Evolutionary conservation across 2,113 vertebrate genomes (phyloP), one percentile per base, ranked within the genome.

Genomic region (Microtus richardsoni): DNA sequence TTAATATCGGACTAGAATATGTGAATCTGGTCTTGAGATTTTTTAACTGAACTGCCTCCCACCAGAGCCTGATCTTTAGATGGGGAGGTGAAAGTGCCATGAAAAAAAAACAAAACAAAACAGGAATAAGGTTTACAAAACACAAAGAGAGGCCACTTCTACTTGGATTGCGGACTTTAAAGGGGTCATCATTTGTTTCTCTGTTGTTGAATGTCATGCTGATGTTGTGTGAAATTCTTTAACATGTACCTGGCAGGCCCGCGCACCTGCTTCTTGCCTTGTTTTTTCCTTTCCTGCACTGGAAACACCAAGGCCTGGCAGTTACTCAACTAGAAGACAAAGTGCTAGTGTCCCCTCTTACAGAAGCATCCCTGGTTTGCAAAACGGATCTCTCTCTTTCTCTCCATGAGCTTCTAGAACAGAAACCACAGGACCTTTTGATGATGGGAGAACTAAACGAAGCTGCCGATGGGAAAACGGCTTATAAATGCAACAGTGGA

Each of bases 401-500:
- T 14, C 62, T 8, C 10, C 11, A 24, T 68, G 39, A 33, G 60
- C 39, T 91, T 85, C 82, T 60, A 7, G 70, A 73, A 88, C 7
- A 79, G 17, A 80, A 95, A 93, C 71, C 75, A 52, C 19, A 36
- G 14, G n/a, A 64, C 30, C 80, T 94, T 86, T 19, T 41, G 39
- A 39, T 30, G 16, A 77, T 47, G 30, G 24, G 30, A 88, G 60
- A 78, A 93, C 90, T 28, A 80, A 75, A 74, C n/a, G 22, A 83
- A 91, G 75, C 9, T 26, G 66, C 52, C 17, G 47, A 75, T 41
- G 16, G 52, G 14, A 93, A 93, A 90, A 58, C 14, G 39, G 92
- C 41, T 95, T 93, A 73, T 78, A 74, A 92, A 83, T 60, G n/a
- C 17, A 82, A 91, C 91, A 68, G 30, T 36, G 66, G 92, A 91